Conservation (phyloP, 2,113 vertebrate species). For the Myrmecophaga tridactyla region DNA sequence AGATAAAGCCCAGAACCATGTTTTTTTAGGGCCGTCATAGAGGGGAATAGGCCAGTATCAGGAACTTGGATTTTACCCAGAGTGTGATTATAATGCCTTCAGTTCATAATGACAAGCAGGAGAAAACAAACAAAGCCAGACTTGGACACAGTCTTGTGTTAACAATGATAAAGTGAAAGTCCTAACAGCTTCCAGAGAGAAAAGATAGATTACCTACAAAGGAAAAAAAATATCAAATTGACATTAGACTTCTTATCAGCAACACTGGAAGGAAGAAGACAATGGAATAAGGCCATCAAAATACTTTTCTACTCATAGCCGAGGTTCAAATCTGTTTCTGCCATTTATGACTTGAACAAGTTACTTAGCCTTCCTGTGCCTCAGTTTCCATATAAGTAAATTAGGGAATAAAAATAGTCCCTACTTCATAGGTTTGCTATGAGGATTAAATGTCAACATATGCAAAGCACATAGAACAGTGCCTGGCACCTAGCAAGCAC, state of each 20-base stretch:
- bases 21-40: background rate
- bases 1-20: background rate
- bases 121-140: background rate
- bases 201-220: background rate
- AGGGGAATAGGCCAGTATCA: background rate
- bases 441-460: background rate
- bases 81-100: background rate
- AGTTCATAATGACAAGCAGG: background rate
- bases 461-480: background rate
- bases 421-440: background rate
- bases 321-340: background rate
- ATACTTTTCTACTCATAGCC: background rate
- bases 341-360: background rate
- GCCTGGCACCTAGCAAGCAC: background rate
- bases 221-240: background rate
- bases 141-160: background rate
- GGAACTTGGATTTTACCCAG: background rate
- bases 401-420: background rate
- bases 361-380: background rate
- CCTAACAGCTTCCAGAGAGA: background rate
- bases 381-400: constrained; percentile 16
- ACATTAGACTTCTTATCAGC: background rate
- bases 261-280: background rate
- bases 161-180: background rate
- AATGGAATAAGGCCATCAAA: background rate